These are phyloP conservation scores for Willisornis vidua DNA, from an alignment of 2,113 vertebrate genomes.

Conservation along the genomic window DNA sequence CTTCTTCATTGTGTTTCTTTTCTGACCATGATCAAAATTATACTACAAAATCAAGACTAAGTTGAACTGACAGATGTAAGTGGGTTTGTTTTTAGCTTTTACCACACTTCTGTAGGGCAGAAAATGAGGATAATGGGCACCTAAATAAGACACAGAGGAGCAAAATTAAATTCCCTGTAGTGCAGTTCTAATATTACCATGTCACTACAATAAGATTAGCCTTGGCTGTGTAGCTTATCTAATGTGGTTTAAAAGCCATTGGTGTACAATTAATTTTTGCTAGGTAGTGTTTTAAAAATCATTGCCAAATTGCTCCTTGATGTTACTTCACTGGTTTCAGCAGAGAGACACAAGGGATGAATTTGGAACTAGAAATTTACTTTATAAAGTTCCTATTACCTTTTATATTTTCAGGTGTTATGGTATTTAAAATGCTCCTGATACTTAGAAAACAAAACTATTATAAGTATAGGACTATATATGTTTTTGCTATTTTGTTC, in stretches of 20 bases:
- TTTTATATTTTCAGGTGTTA: background rate
- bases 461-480: background rate
- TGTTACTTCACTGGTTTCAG: background rate
- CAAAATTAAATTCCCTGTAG: conserved; percentile 17
- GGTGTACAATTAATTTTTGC: conserved; percentile 3
- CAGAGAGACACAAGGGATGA: background rate
- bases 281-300: background rate
- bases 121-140: background rate
- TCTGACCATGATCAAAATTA: conserved; percentile 21
- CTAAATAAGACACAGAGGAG: background rate
- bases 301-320: background rate
- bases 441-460: background rate
- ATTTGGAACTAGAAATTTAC: background rate
- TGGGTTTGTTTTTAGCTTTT: conserved; percentile 13
- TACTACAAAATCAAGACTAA: background rate
- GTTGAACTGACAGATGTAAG: background rate
- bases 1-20: background rate
- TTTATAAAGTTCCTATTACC: background rate
- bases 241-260: conserved; percentile 10
- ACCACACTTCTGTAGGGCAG: background rate
- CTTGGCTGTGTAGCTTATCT: background rate
- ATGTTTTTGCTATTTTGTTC: background rate
- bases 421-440: background rate
- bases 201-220: conserved; percentile 10
- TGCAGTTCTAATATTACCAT: background rate